Evolutionary conservation across 2,113 vertebrate species (phyloP), one percentile per base, ranked within the genome.

Genomic region (Poecilia latipinna): DNA sequence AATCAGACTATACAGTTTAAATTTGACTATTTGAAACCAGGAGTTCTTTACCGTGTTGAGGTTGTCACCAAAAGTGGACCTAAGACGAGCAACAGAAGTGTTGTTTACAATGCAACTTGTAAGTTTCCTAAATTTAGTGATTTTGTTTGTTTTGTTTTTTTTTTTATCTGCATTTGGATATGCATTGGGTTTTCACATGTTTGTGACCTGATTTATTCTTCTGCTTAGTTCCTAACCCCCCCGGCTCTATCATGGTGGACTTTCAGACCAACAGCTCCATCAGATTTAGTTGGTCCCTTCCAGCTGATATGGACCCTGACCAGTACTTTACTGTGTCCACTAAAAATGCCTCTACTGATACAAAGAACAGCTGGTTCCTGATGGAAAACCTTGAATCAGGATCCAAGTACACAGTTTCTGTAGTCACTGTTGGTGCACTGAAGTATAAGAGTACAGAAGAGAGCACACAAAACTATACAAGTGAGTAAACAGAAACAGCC

Each of bases 151-250:
- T n/a, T n/a, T 1, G 26, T 26, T 26, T 26, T 26, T 26, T 26
- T 74, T 11, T 51, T 62, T 2, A 2, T 10, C 1, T 63, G n/a
- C 65, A 31, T 42, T 69, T 62, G 48, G 4, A 28, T 17, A 4
- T 19, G 28, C 7, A 28, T 24, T 39, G 1, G 13, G n/a, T 51
- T 64, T 80, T 35, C 12, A 4, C 1, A 13, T 19, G 24, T 71
- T 76, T 74, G n/a, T 4, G 2, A 3, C 28, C 32, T 0, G 61
- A 4, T 48, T 70, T n/a, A 6, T 6, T 64, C 12, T 74, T 4
- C 28, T 65, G n/a, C 57, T 70, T 65, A 94, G 93, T 88, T 86
- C 91, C 93, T 10, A 92, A 61, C 61, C 90, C 91, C 65, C 92
- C 93, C 28, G 82, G 90, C 15, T 0, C 31, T 63, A 82, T 93